Base-by-base conservation (phyloP, 2,797 vertebrate species). In the Manis javanica region DNA sequence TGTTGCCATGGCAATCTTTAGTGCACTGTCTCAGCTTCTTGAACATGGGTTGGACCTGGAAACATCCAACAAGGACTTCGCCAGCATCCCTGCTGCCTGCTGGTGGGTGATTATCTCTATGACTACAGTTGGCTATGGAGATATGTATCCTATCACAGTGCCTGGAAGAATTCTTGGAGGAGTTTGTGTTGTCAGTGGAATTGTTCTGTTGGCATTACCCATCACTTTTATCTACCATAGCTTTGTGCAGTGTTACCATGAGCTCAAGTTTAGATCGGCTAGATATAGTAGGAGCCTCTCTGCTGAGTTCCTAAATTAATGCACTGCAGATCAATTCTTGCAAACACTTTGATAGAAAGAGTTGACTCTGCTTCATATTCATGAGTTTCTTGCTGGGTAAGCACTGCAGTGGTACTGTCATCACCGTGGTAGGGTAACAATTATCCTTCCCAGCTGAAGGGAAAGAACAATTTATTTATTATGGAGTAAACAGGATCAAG, bases 101-200 rank as follows among this genome's bases (percentile, higher is more conserved):
- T 99, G 99, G 99, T 99, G 99, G 99, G 99, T 99, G 98, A 99
- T 99, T 98, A 99, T 99, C 98, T 99, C 99, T 75, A 99, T 99
- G 99, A 99, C 99, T 92, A 99, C 99, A 0, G 99, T 99, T 97
- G 99, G 99, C 96, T 99, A 99, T 77, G 99, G 99, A 96, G 99
- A 99, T 96, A 99, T 99, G 98, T 99, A 99, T 98, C 99, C 99
- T 49, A 99, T 99, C 98, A 99, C 99, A 31, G 90, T 99, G 87
- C 99, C 99, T 51, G 99, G 99, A 94, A 99, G 99, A 96, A 99
- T 99, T 98, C 99, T 99, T 29, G 99, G 99, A 96, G 99, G 99
- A 34, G 99, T 99, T 98, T 99, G 99, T 91, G 99, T 99, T 90
- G 99, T 99, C 98, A 99, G 99, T 89, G 99, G 99, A 46, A 99